Base-by-base conservation (phyloP, 2,113 vertebrate species). In the Rhizomys pruinosus region DNA sequence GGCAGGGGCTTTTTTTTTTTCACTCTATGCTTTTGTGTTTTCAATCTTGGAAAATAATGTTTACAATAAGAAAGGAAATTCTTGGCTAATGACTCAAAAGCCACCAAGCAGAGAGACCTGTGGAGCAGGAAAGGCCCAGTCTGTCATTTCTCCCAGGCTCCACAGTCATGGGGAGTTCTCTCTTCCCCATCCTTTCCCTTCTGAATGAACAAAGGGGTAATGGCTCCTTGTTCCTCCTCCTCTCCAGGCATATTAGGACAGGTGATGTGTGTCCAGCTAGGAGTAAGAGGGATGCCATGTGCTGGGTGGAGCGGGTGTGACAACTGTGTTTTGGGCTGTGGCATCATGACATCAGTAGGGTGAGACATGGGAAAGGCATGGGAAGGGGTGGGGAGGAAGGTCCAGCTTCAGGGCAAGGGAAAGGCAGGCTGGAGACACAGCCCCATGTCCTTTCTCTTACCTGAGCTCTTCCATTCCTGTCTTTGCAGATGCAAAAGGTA, bases 1-100 rank as follows among this genome's bases (percentile, higher is more conserved):
- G 42, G 66, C 16, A 39, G 82, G n/a, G 44, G 3, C 37, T 32
- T 52, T 32, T 61, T 77, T n/a, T 73, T 73, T 34, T 37, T 37
- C 79, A 82, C 59, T 63, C 44, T 68, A 63, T 94, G 64, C 42
- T 79, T 89, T 79, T 63, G 57, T 82, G 64, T 39, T 79, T 92
- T 89, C 47, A 68, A 59, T 89, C 84, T 94, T 71, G 47, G 97
- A 97, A 97, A 97, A 91, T 29, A 87, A 91, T 85, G 78, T 80
- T 84, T 93, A 39, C 74, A 92, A 29, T 16, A 84, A 89, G 77
- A 84, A 95, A 92, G 86, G 29, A 95, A 96, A 97, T 93, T 96
- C 90, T 74, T 97, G 97, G 93, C 94, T 95, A 96, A 93, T 95
- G 94, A 94, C 84, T 93, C 32, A 80, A 94, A 88, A 74, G 39